phyloP scores from a whole-genome alignment of 2,888 invertebrate genomes.

The Hypolimnas misippus region DNA sequence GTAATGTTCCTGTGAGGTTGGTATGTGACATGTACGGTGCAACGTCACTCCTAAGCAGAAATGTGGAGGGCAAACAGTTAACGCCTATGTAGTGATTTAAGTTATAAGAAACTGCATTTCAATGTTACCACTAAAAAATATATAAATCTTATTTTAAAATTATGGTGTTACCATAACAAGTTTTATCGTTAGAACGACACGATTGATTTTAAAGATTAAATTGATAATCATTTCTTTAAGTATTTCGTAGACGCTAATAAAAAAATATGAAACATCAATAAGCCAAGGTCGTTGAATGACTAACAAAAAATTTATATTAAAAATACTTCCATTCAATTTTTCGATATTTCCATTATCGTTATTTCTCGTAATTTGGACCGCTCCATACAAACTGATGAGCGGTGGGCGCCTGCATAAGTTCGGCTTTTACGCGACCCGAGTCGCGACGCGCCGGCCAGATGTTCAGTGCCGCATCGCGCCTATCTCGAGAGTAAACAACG shows the following conservation, averaged over 20 bases:
- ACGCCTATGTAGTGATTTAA: constrained; percentile 49
- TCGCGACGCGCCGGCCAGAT: constrained; percentile 51
- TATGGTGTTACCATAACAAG: neutral
- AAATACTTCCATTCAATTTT: neutral
- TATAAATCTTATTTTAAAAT: neutral
- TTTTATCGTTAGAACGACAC: neutral
- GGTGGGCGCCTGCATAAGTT: constrained; percentile 50
- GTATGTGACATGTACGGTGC: constrained; percentile 52
- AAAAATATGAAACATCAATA: neutral
- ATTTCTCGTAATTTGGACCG: constrained; percentile 33
- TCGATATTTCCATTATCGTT: constrained; percentile 20
- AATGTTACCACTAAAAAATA: neutral
- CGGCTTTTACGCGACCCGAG: constrained; percentile 44
- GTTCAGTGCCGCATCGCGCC: constrained; percentile 45
- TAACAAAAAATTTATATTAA: neutral
- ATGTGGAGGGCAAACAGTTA: constrained; percentile 55
- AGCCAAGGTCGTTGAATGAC: no score
- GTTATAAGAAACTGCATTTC: constrained; percentile 37
- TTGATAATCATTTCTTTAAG: neutral
- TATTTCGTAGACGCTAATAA: neutral
- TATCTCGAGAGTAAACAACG: constrained; percentile 41
- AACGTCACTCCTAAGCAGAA: constrained; percentile 69
- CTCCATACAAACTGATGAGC: constrained; percentile 59
- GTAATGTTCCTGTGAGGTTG: constrained; percentile 43
- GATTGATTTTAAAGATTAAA: neutral